phyloP scores from a whole-genome alignment of 1,140 invertebrate genomes.

The Pararge aegeria region DNA sequence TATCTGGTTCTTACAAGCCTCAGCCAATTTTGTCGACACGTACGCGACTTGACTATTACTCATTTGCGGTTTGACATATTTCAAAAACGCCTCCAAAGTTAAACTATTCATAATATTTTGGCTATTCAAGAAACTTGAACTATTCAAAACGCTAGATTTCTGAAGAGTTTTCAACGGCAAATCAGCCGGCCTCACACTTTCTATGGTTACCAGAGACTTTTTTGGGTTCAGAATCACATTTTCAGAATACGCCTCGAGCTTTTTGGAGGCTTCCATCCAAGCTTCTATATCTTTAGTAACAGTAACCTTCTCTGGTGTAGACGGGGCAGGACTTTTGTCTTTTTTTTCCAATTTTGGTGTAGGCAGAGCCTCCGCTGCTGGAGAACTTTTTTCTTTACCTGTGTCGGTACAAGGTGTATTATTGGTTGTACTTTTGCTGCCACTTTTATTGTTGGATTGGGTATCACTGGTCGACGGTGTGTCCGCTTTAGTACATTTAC shows the following conservation, averaged over 20 bases:
- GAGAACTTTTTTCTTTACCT: not conserved
- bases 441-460: not conserved
- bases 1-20: constrained; percentile 9
- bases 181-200: constrained; percentile 1
- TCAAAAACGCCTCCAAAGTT: constrained; percentile 34
- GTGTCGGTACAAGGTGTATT: not conserved
- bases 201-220: not conserved
- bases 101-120: not conserved
- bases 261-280: constrained; percentile 24
- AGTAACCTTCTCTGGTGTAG: constrained; percentile 10
- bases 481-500: constrained; percentile 20
- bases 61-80: constrained; percentile 21
- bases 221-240: not conserved
- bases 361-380: constrained; percentile 19
- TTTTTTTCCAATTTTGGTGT: constrained; percentile 19
- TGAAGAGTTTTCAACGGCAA: not conserved
- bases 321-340: constrained; percentile 2
- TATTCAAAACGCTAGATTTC: not conserved
- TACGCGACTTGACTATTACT: constrained; percentile 9
- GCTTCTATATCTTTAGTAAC: constrained; percentile 25
- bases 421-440: not conserved
- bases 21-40: constrained; percentile 16
- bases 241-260: not conserved
- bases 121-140: not conserved
- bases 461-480: constrained; percentile 2